Base-by-base conservation (phyloP, 2,113 vertebrate species). In the Solea senegalensis region DNA sequence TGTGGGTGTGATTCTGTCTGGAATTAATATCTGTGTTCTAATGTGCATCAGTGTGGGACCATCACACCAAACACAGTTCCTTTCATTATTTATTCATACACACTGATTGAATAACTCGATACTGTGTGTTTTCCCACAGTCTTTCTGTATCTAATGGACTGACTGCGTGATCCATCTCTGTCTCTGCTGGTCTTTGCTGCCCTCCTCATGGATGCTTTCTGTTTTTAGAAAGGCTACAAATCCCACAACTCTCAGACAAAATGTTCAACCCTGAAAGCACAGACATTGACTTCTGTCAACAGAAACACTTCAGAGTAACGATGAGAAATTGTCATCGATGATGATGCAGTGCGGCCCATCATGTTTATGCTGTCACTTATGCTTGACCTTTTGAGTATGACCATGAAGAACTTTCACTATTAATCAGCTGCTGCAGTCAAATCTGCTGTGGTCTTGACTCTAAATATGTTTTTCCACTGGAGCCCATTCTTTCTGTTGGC, bases 21-120 rank as follows among this genome's bases (percentile, higher is more conserved):
- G 57, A 7, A 28, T 52, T 7, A 41, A 41, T 50, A 9, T 44
- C 11, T 49, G 8, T 26, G 39, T 40, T 65, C 41, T 34, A 43
- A 56, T 51, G 15, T 45, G 34, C 3, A 2, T 64, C 34, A 40
- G 52, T 12, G 44, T 58, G n/a, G 28, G 44, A 62, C 53, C 11
- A 8, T 14, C 66, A 53, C 27, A 34, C 26, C 9, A 12, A 50
- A n/a, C 44, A 14, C 44, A 14, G 27, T 14, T 14, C 10, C 57
- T 28, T 21, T 54, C 46, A 80, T 80, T 53, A 80, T 50, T 69
- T 69, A 69, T 80, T 69, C 70, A 80, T 65, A 41, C 28, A 16
- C 50, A 26, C 48, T 64, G 48, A 74, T 74, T 79, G 52, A 58
- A 26, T 45, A 59, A 39, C 45, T 58, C 34, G 5, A 6, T 43